phyloP scores from a whole-genome alignment of 2,888 invertebrate genomes.

The Sepiola atlantica region DNA sequence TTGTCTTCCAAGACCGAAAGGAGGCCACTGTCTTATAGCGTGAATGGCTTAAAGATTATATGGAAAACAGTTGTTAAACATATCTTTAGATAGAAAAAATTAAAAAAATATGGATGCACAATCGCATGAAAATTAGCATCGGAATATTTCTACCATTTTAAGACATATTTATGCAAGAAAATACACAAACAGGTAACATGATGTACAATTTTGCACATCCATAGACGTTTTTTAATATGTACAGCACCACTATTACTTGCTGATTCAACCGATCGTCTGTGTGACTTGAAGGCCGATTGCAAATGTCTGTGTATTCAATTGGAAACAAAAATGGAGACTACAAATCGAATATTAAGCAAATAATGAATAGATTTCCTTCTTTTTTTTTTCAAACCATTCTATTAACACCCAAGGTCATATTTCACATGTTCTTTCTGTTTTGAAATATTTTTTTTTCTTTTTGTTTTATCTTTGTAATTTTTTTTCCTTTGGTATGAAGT shows the following conservation, averaged over 20 bases:
- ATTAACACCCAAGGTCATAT: not conserved
- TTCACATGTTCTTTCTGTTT: not conserved
- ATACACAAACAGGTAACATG: not conserved
- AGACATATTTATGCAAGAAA: not conserved
- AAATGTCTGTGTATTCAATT: slow-evolving; percentile 21
- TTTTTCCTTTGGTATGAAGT: not conserved
- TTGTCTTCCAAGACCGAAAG: too few relatives aligned
- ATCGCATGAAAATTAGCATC: not conserved
- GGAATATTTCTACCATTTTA: not conserved
- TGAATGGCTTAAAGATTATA: too few relatives aligned
- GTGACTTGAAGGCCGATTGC: not conserved
- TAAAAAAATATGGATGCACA: not conserved
- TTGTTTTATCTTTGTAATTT: not conserved
- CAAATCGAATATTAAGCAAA: slow-evolving; percentile 1
- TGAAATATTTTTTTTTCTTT: not conserved
- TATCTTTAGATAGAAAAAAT: too few relatives aligned
- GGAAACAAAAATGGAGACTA: slow-evolving; percentile 19
- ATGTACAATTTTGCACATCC: not conserved
- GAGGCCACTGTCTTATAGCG: too few relatives aligned
- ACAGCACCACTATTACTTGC: not conserved
- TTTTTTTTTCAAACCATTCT: not conserved
- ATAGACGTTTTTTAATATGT: not conserved
- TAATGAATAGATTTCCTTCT: not conserved
- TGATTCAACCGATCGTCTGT: not conserved
- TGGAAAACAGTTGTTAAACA: not conserved